phyloP scores from a whole-genome alignment of 1,140 invertebrate species.

The Gonioctena quinquepunctata region DNA sequence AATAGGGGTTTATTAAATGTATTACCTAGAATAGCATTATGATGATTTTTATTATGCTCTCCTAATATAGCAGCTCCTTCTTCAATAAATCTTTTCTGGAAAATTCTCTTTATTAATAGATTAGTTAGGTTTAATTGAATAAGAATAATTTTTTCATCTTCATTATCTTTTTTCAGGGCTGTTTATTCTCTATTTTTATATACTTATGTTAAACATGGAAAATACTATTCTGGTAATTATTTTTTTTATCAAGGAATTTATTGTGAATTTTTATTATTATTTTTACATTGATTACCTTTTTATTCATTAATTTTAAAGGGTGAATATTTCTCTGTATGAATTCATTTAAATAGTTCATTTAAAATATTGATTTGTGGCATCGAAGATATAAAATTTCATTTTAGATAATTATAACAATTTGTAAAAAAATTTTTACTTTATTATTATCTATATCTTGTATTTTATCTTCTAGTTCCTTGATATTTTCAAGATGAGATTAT shows the following conservation, averaged over 20 bases:
- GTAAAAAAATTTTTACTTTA: constrained; percentile 64
- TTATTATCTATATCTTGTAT: constrained; percentile 52
- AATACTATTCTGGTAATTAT: constrained; percentile 54
- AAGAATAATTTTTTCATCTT: constrained; percentile 58
- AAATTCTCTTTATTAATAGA: constrained; percentile 65
- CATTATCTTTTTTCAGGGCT: constrained; percentile 58
- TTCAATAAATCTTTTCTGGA: constrained; percentile 58
- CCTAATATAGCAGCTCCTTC: constrained; percentile 58
- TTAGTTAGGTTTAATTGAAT: constrained; percentile 57
- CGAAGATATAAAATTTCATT: constrained; percentile 58
- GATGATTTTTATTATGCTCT: constrained; percentile 64
- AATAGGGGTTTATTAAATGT: constrained; percentile 58
- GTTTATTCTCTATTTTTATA: constrained; percentile 59
- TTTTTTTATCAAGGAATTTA: constrained; percentile 53
- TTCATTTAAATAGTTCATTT: constrained; percentile 65
- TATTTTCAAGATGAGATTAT: constrained; percentile 58
- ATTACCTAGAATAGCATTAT: constrained; percentile 59
- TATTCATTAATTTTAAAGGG: constrained; percentile 63
- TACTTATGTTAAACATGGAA: constrained; percentile 63
- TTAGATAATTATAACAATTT: constrained; percentile 58
- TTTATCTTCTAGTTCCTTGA: constrained; percentile 53
- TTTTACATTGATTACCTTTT: constrained; percentile 65
- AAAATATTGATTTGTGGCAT: constrained; percentile 66
- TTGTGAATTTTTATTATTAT: constrained; percentile 63
- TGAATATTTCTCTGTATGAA: constrained; percentile 58